phyloP scores from a whole-genome alignment of 2,113 vertebrate genomes.

The Chaetura pelagica region DNA sequence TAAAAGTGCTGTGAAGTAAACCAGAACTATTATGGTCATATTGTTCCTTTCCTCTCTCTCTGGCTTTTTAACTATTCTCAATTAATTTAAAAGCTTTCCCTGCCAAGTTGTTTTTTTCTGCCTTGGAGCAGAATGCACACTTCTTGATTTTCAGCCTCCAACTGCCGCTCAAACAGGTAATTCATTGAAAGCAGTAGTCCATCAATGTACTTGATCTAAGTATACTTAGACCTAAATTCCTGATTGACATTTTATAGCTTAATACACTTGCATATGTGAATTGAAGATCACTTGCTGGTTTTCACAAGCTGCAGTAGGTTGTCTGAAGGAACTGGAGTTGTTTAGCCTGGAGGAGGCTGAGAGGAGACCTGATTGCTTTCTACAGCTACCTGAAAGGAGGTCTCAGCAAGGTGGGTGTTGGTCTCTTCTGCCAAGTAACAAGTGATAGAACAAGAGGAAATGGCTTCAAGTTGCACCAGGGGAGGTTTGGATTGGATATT shows the following conservation, averaged over 20 bases:
- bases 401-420: too few relatives aligned
- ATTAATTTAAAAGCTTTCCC: conserved; percentile 8
- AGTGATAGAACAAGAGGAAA: too few relatives aligned
- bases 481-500: too few relatives aligned
- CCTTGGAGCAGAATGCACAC: neutral
- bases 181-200: neutral
- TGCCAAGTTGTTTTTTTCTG: neutral
- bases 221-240: neutral
- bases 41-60: neutral
- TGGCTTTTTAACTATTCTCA: neutral
- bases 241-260: neutral
- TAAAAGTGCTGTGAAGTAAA: neutral
- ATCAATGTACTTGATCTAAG: neutral
- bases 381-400: too few relatives aligned
- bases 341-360: too few relatives aligned
- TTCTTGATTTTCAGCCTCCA: neutral
- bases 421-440: too few relatives aligned
- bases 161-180: neutral
- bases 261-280: neutral
- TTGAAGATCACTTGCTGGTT: neutral
- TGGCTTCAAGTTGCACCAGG: too few relatives aligned
- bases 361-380: too few relatives aligned
- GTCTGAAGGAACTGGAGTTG: too few relatives aligned
- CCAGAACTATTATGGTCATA: neutral
- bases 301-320: neutral